Evolutionary conservation across 2,888 invertebrate species (phyloP), one percentile per base, ranked within the genome.

Genomic region (Horisme vitalbata): DNA sequence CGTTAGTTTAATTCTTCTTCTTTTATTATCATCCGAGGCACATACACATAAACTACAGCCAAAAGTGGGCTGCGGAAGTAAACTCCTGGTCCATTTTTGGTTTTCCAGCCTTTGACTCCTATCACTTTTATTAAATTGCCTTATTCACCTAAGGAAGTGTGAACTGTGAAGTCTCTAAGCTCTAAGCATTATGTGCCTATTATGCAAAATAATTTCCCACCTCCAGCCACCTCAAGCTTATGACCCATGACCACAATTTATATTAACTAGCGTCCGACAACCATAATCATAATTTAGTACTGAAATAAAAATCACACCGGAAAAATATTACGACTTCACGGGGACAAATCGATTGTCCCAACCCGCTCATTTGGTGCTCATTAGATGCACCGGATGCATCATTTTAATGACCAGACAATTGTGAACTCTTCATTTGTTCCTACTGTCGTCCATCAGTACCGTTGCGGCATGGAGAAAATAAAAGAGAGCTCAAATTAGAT

Each of bases 351-450:
- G 81, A 87, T 88, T 87, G 83, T 65, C 57, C 71, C 76, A 83
- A 63, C 83, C 81, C 83, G 75, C 74, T 84, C 87, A 87, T 83
- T 86, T 86, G 87, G 85, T 83, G 73, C 77, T 85, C 82, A 87
- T 87, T 87, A 86, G 70, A 58, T 65, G 63, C 83, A 57, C 61
- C 84, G 86, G 86, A 87, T 83, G 85, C 83, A 82, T 83, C 83
- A 82, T 75, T 67, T 73, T 77, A 75, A 79, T 79, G 72, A 75
- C 85, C 85, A 83, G 67, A 60, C 61, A 68, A 73, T 68, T 61
- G 41, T 61, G 82, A 76, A 33, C 77, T 52, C 69, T 45, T 26
- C 27, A 35, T 68, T 65, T 65, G 63, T 68, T 74, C 72, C 71
- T 70, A 15, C 27, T 41, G 27, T 23, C 24, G 27, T 27, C 34